phyloP scores from a whole-genome alignment of 23 tunicate species.

The Oikopleura dioica region DNA sequence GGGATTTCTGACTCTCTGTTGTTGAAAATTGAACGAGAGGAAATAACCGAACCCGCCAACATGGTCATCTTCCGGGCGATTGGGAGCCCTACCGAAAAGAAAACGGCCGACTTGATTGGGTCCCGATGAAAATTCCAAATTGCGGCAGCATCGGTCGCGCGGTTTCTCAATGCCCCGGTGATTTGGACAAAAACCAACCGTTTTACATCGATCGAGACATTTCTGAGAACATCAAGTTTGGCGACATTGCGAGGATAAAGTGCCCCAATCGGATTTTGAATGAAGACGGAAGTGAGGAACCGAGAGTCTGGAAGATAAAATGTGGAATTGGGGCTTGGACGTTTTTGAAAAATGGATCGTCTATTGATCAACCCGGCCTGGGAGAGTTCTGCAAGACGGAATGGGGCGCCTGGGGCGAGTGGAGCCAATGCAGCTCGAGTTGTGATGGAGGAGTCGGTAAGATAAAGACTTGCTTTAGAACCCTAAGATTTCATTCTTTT shows the following conservation, averaged over 20 bases:
- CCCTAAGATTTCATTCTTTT: too few relatives aligned
- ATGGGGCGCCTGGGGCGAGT: constrained; percentile 3
- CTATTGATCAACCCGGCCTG: not conserved
- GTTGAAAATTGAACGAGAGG: not conserved
- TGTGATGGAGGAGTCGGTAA: constrained; percentile 14
- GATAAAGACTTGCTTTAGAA: too few relatives aligned
- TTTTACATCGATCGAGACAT: not conserved
- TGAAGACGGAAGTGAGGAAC: not conserved
- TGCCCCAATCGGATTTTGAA: not conserved
- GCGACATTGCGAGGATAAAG: not conserved
- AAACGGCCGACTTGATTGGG: constrained; percentile 2
- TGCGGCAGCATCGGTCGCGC: not conserved
- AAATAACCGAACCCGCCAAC: not conserved
- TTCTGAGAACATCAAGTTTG: not conserved
- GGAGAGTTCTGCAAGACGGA: not conserved
- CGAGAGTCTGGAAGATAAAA: constrained; percentile 4
- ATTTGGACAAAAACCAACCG: not conserved
- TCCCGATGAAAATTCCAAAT: not conserved
- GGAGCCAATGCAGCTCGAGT: constrained; percentile 8
- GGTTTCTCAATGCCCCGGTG: not conserved
- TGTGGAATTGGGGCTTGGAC: constrained; percentile 9
- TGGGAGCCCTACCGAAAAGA: not conserved
- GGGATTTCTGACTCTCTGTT: not conserved
- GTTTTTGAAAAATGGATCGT: not conserved
- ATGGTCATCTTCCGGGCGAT: not conserved